Evolutionary conservation across 2,797 vertebrate genomes (phyloP), one percentile per base, ranked within the genome.

Genomic region (Odontamblyopus rebecca): DNA sequence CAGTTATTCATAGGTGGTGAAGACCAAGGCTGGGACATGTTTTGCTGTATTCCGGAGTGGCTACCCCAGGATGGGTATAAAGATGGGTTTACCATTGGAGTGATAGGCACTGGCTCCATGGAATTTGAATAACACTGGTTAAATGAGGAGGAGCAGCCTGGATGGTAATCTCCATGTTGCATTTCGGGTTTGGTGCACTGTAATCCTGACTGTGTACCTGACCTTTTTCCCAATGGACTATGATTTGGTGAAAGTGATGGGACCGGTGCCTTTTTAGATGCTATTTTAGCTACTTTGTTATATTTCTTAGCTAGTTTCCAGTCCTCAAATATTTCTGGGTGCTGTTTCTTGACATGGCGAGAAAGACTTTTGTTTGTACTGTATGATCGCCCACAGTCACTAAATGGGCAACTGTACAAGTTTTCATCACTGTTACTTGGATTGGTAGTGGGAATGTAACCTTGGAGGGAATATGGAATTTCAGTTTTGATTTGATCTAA

Each of bases 301-400:
- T 94, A 98, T 80, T 95, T 99, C 76, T 95, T 95, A 29, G 98
- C 95, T 79, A 97, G 89, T 90, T 99, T 99, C 95, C 97, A 98
- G 79, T 95, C 94, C 77, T 96, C 95, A 41, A 99, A 99, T 74
- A 97, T 97, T 83, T 98, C 96, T 19, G 97, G 96, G 78, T 99
- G 98, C 48, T 96, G 95, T 74, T 98, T 97, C 89, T 99, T 99
- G 88, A 99, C 97, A 66, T 99, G 98, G 81, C 98, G 95, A 16
- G 97, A 97, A 82, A 99, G 95, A 91, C 98, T 99, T 87, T 98
- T 98, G 64, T 96, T 96, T 3, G 97, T 99, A 87, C 97, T 98
- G 78, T 99, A 99, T 0, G 95, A 95, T 81, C 98, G 93, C 68
- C 96, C 96, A 82, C 98, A 99, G 2, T 95, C 95, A 69, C 95